Evolutionary conservation across 2,797 vertebrate genomes (phyloP).

Genomic region (Diceros bicornis): DNA sequence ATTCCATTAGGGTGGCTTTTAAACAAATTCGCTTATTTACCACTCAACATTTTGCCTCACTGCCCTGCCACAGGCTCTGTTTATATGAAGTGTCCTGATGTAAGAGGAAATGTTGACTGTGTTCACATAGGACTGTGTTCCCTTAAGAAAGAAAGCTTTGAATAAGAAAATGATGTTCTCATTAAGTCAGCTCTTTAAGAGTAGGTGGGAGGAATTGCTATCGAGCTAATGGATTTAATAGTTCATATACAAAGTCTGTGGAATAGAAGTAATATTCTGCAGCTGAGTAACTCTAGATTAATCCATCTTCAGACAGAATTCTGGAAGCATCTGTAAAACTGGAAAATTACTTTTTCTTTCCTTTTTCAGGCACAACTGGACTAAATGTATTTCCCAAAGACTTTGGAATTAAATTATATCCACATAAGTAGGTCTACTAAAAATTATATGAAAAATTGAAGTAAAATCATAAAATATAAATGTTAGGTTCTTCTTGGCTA

Average conservation of each 20-base stretch:
- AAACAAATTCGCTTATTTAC: conserved; percentile 76
- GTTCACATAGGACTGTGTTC: conserved; percentile 69
- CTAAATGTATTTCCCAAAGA: conserved; percentile 85
- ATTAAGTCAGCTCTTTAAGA: conserved; percentile 86
- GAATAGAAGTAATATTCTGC: conserved; percentile 87
- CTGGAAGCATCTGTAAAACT: conserved; percentile 87
- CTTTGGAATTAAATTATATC: conserved; percentile 85
- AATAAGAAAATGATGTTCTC: conserved; percentile 79
- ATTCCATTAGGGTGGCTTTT: conserved; percentile 66
- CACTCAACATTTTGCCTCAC: conserved; percentile 65
- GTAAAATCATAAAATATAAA: conserved; percentile 76
- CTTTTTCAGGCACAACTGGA: conserved; percentile 82
- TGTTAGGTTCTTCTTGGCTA: conserved; percentile 77
- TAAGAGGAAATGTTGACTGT: conserved; percentile 72
- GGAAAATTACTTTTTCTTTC: conserved; percentile 86
- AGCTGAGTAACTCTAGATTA: conserved; percentile 85
- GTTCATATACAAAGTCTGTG: conserved; percentile 85
- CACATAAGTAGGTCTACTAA: conserved; percentile 79
- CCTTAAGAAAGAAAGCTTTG: conserved; percentile 81
- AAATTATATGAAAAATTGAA: conserved; percentile 79
- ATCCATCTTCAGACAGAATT: conserved; percentile 86
- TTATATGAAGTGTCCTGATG: conserved; percentile 65
- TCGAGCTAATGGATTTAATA: conserved; percentile 88
- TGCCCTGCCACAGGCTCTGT: conserved; percentile 53
- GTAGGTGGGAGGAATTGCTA: conserved; percentile 84